Evolutionary conservation across 1,140 invertebrate species (phyloP).

Genomic region (Amphibalanus amphitrite): DNA sequence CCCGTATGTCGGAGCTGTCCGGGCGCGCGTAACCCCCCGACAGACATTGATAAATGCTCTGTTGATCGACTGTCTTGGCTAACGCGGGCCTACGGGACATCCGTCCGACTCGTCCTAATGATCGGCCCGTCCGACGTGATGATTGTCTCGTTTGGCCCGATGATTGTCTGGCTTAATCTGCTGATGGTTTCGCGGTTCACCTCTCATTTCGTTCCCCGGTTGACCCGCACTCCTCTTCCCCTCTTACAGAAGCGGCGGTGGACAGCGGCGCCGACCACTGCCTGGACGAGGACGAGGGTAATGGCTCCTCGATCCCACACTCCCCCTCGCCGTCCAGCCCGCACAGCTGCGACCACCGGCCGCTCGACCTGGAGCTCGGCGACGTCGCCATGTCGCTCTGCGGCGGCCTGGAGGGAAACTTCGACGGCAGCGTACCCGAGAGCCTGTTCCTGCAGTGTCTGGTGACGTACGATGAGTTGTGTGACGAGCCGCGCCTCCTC

Average conservation of each 20-base stretch:
- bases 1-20: too few relatives aligned
- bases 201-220: too few relatives aligned
- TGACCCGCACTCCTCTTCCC: neutral
- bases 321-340: conserved; percentile 38
- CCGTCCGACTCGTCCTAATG: too few relatives aligned
- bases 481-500: conserved; percentile 53
- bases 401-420: conserved; percentile 44
- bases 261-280: neutral
- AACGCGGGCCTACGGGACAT: too few relatives aligned
- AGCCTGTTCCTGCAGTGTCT: conserved; percentile 53
- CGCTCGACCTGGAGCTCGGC: conserved; percentile 13
- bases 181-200: too few relatives aligned
- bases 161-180: too few relatives aligned
- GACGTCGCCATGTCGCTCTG: conserved; percentile 60
- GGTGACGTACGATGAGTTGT: conserved; percentile 64
- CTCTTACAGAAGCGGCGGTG: neutral
- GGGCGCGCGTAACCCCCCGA: too few relatives aligned
- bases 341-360: neutral
- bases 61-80: too few relatives aligned
- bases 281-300: conserved; percentile 34
- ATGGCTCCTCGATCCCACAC: conserved; percentile 80
- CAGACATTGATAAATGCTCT: too few relatives aligned
- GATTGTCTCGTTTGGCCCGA: too few relatives aligned
- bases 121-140: too few relatives aligned
- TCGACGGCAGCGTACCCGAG: conserved; percentile 32